Evolutionary conservation across 1,140 invertebrate genomes (phyloP), one percentile per base, ranked within the genome.

Genomic region (Heliothis virescens): DNA sequence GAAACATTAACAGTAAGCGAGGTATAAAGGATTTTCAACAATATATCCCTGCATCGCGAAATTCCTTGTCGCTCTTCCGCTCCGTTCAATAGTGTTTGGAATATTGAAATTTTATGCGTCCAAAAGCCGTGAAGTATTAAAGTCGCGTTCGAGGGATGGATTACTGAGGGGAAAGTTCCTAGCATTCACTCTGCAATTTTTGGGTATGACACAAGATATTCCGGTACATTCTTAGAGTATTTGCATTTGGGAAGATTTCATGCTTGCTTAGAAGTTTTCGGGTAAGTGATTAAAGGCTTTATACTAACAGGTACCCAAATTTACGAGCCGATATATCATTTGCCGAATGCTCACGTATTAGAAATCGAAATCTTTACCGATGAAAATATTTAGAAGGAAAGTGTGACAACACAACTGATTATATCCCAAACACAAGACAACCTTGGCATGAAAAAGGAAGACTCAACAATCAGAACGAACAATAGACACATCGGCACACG

Each of bases 71-170:
- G 69, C 53, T 72, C 34, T 72, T 72, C 69, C 69, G 41, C 60
- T 63, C 26, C 48, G 53, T 21, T 76, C 74, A 48, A 52, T 76
- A 63, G 74, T 63, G 74, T 63, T 48, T 5, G 59, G 48, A 63
- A 76, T 76, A 76, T 76, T 76, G 74, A 76, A 76, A 76, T 76
- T 63, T 63, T 34, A 76, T 76, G 60, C 59, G 60, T 65, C 59
- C 74, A 76, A 76, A 76, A 76, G 60, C 59, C 59, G 74, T 76
- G 59, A 76, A 76, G 74, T 76, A 76, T 76, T 76, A 76, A 76
- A 76, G 74, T 76, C 60, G 34, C 72, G 21, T 74, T 48, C 16
- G 29, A 41, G 12, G 16, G 34, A 57, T 48, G 34, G 72, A 62
- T 74, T 60, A 74, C 72, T 48, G 72, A 48, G 55, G 55, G 55